Conservation (phyloP, 2,888 invertebrate species). For the Smittia aterrima region DNA sequence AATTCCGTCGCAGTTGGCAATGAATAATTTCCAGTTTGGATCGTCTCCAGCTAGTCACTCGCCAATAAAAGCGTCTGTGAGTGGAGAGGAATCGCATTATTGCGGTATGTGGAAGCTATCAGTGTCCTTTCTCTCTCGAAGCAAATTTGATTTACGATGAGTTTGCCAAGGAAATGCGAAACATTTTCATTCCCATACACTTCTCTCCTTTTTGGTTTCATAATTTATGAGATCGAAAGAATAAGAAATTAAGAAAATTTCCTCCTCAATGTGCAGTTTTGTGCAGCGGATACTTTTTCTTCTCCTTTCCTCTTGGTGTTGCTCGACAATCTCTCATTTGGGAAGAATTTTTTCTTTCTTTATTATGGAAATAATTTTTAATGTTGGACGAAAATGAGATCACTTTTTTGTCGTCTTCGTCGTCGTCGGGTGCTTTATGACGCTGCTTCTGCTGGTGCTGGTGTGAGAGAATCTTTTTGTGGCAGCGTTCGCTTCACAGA, state of each 20-base stretch:
- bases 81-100: too few species aligned
- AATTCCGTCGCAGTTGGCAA: too few species aligned
- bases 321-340: neutral
- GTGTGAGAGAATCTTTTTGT: neutral
- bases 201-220: neutral
- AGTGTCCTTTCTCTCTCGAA: constrained; percentile 29
- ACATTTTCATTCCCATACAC: neutral
- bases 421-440: neutral
- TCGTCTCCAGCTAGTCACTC: too few species aligned
- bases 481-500: constrained; percentile 30
- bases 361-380: neutral
- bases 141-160: constrained; percentile 26
- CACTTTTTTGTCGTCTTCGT: neutral
- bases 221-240: neutral
- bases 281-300: neutral
- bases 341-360: neutral
- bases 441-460: too few species aligned
- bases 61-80: too few species aligned
- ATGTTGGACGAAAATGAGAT: neutral
- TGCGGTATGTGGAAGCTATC: constrained; percentile 33
- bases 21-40: too few species aligned
- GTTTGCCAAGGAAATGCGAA: too few species aligned
- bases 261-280: neutral
- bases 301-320: neutral
- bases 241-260: neutral